phyloP scores from a whole-genome alignment of 2,888 invertebrate genomes.

The Sinohyriopsis cumingii region DNA sequence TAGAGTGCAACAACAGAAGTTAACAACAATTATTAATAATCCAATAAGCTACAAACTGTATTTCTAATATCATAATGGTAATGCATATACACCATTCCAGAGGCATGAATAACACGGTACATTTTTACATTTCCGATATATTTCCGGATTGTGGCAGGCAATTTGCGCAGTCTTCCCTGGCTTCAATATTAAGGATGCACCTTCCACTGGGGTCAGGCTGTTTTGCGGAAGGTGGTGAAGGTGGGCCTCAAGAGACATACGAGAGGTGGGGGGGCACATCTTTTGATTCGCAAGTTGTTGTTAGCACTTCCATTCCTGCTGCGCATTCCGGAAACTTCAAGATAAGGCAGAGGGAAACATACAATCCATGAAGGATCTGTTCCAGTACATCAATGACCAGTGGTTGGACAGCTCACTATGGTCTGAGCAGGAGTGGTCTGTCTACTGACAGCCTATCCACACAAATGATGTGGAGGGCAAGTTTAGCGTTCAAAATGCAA shows the following conservation, averaged over 20 bases:
- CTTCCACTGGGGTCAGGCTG: conserved; percentile 23
- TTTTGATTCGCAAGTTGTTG: conserved; percentile 12
- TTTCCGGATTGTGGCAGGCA: conserved; percentile 22
- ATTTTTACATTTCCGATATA: not conserved
- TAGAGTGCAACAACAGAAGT: not conserved
- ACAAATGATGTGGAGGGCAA: conserved; percentile 20
- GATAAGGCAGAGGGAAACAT: not conserved
- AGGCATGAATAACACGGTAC: not conserved
- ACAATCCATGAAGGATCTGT: conserved; percentile 2
- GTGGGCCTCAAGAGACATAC: conserved; percentile 15
- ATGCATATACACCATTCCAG: not conserved
- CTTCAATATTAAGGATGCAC: conserved; percentile 11
- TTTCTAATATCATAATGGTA: not conserved
- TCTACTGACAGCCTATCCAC: conserved; percentile 7
- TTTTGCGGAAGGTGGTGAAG: conserved; percentile 11
- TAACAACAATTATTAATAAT: conserved; percentile 1
- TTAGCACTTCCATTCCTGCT: conserved; percentile 20
- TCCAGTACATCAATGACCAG: conserved; percentile 6
- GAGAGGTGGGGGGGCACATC: conserved; percentile 2
- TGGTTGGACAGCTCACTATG: conserved; percentile 6
- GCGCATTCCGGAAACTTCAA: conserved; percentile 15
- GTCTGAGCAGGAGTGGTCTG: conserved; percentile 7
- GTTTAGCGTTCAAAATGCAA: not conserved
- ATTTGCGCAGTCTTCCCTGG: conserved; percentile 6
- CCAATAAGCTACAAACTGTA: no score